These are phyloP conservation scores for Aleiodes sp. DNA, from an alignment of 1,140 invertebrate genomes.

Conservation along the genomic window DNA sequence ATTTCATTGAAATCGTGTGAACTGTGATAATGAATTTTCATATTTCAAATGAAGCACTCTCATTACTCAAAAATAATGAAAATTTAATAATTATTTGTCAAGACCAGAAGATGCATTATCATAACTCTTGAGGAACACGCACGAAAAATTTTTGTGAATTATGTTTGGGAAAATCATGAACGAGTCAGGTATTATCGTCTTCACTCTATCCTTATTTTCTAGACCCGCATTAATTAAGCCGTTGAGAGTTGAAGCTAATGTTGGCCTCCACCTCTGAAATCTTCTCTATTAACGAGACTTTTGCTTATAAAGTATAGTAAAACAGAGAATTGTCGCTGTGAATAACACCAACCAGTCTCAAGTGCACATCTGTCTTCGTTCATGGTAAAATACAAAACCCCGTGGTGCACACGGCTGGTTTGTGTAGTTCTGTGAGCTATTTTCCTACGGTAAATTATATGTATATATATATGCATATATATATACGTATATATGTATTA, in stretches of 20 bases:
- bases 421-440: neutral
- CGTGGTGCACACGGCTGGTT: neutral
- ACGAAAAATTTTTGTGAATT: no score
- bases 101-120: no score
- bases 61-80: no score
- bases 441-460: conserved; percentile 1
- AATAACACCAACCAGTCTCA: neutral
- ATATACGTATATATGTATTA: no score
- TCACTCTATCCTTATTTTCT: neutral
- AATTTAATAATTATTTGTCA: no score
- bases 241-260: neutral
- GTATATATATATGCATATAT: neutral
- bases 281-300: conserved; percentile 23
- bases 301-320: neutral
- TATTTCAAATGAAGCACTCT: no score
- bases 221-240: conserved; percentile 20
- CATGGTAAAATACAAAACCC: neutral
- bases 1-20: no score
- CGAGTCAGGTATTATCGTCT: no score
- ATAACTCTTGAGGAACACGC: no score
- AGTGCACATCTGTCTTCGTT: conserved; percentile 6
- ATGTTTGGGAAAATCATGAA: no score
- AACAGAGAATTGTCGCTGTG: neutral
- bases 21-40: no score
- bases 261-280: conserved; percentile 1